Evolutionary conservation across 1,140 invertebrate species (phyloP).

Genomic region (Cylas formicarius): DNA sequence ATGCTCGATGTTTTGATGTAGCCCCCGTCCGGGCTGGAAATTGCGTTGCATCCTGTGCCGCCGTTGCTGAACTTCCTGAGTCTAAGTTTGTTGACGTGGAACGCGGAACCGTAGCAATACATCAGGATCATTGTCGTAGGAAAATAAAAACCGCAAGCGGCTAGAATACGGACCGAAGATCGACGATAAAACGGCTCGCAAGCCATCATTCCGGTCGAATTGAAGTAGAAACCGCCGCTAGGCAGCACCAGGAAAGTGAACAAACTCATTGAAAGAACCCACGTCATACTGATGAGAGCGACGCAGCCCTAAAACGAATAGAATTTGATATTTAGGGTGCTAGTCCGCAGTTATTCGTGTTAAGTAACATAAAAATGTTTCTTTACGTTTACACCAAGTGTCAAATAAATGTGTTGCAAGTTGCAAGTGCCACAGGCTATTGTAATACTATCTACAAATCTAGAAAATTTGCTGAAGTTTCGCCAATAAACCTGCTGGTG

Average conservation of each 20-base stretch:
- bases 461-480: no score
- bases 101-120: slow-evolving; percentile 83
- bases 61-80: slow-evolving; percentile 49
- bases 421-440: no score
- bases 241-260: slow-evolving; percentile 73
- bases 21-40: slow-evolving; percentile 37
- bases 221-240: slow-evolving; percentile 77
- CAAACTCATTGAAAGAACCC: slow-evolving; percentile 71
- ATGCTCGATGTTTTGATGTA: slow-evolving; percentile 41
- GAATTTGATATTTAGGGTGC: no score
- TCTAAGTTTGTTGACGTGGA: slow-evolving; percentile 74
- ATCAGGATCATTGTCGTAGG: slow-evolving; percentile 83
- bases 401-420: no score
- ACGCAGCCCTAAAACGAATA: no score
- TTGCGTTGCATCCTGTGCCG: slow-evolving; percentile 35
- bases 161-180: slow-evolving; percentile 67
- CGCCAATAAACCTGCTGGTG: no score
- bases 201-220: slow-evolving; percentile 71
- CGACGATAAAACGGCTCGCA: slow-evolving; percentile 78
- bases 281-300: slow-evolving; percentile 74
- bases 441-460: no score
- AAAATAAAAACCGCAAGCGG: slow-evolving; percentile 79
- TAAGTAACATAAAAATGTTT: no score
- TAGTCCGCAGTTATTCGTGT: no score
- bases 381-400: no score